phyloP scores from a whole-genome alignment of 35 echinoderm and acorn worm genomes.

The Stichopus chloronotus region DNA sequence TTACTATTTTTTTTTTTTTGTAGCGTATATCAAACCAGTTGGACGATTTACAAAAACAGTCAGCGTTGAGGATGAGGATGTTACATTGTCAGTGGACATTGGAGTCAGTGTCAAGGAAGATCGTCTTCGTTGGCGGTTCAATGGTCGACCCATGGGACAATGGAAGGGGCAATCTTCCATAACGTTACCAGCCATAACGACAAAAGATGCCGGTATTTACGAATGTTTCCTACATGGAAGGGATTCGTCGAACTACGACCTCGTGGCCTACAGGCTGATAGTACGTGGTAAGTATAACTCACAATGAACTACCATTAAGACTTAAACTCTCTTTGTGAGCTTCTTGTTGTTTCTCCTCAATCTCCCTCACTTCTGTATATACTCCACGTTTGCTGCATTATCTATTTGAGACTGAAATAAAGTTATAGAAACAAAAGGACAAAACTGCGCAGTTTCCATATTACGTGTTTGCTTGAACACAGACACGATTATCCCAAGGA shows the following conservation, averaged over 20 bases:
- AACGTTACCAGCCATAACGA: neutral
- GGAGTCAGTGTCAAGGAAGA: neutral
- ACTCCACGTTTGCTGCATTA: too few species aligned
- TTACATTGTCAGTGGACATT: neutral
- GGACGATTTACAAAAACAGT: conserved; percentile 24
- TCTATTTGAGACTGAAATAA: too few species aligned
- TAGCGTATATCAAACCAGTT: neutral
- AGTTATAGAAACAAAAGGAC: too few species aligned
- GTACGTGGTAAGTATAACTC: conserved; percentile 18
- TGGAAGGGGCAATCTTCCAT: conserved; percentile 11
- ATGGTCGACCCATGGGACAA: neutral
- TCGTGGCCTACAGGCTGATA: neutral
- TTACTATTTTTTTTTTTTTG: too few species aligned
- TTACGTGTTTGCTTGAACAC: too few species aligned
- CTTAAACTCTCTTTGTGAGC: too few species aligned
- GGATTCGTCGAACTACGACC: neutral
- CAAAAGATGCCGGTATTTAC: neutral
- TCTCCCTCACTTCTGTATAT: too few species aligned
- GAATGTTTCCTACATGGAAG: conserved; percentile 19
- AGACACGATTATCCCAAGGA: too few species aligned
- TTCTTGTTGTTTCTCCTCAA: too few species aligned
- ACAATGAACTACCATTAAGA: too few species aligned
- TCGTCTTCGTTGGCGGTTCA: neutral
- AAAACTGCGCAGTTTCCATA: too few species aligned
- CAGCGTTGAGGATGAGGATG: neutral